Percentiles rank a stretch among this genome's conserved stretches.
Conservation (phyloP, 1,140 invertebrate genomes). For the Drosophila melanica region DNA sequence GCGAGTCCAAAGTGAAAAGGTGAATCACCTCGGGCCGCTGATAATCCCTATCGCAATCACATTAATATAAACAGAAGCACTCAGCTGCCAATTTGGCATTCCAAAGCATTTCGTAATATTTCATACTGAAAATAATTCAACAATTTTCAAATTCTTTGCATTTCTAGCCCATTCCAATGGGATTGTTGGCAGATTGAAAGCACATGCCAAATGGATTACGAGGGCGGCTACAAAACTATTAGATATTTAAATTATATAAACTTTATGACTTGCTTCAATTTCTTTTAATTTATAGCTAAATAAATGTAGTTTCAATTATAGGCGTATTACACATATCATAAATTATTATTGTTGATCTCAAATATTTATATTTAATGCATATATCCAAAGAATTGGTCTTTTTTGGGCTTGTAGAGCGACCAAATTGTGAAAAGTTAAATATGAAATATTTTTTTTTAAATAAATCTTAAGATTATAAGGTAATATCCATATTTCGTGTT, state of each 20-base stretch:
- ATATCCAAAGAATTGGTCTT: no score
- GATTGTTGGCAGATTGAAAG: constrained; percentile 39
- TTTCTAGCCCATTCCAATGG: constrained; percentile 13
- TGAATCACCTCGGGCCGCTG: constrained; percentile 63
- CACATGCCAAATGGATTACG: constrained; percentile 22
- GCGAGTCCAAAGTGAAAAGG: constrained; percentile 70
- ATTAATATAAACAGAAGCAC: constrained; percentile 47
- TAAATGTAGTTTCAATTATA: no score
- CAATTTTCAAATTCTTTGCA: constrained; percentile 46
- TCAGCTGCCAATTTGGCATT: constrained; percentile 2
- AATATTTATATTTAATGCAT: no score
- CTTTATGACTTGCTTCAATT: no score
- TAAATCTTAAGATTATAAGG: no score
- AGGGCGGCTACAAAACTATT: not conserved
- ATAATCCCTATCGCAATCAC: constrained; percentile 49
- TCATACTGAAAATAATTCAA: constrained; percentile 36
- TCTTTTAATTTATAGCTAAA: no score
- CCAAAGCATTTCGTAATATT: constrained; percentile 23
- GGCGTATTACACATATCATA: no score
- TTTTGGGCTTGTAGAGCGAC: no score
- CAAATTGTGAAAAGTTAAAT: no score
- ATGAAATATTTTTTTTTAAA: no score
- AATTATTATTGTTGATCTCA: no score
- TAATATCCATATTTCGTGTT: not conserved
- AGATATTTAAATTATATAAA: not conserved